A percentile compares a stretch with the other conserved stretches of the same genome.
Evolutionary conservation across 2,797 vertebrate genomes (phyloP).

Genomic region (Ispidina picta): DNA sequence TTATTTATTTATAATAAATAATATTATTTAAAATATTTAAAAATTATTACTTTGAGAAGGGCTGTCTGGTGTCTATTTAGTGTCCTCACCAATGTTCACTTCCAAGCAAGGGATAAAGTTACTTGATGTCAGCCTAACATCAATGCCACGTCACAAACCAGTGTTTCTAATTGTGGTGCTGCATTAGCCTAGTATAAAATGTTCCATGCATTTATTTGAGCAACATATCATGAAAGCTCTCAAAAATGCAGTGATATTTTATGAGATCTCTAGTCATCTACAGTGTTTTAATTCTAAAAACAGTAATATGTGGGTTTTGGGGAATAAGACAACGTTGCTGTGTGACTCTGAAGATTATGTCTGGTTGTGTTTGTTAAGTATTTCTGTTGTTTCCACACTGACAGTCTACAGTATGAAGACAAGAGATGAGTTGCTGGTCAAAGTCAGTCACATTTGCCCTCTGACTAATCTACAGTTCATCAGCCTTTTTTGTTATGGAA

Average conservation of each 20-base stretch:
- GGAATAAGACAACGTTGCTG: slow-evolving; percentile 26
- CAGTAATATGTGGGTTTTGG: slow-evolving; percentile 54
- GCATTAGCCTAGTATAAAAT: slow-evolving; percentile 50
- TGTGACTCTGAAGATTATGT: slow-evolving; percentile 20
- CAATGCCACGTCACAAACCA: slow-evolving; percentile 17
- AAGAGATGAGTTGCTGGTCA: slow-evolving; percentile 26
- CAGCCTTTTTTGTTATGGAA: neutral
- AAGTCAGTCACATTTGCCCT: slow-evolving; percentile 56
- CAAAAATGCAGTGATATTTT: slow-evolving; percentile 66
- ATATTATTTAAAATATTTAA: no score
- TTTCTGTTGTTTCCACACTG: slow-evolving; percentile 43
- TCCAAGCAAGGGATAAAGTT: neutral
- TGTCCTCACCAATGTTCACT: neutral
- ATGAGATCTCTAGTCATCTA: slow-evolving; percentile 52
- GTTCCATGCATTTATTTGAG: slow-evolving; percentile 47
- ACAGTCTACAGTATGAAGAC: slow-evolving; percentile 58
- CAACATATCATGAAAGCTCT: slow-evolving; percentile 41
- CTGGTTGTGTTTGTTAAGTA: slow-evolving; percentile 21
- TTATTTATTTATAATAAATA: no score
- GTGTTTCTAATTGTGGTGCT: neutral
- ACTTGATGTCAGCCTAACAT: neutral
- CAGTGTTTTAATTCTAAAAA: slow-evolving; percentile 56
- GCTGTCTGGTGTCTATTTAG: neutral
- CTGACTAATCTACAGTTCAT: slow-evolving; percentile 38
- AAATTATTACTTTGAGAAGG: slow-evolving; percentile 26